Conservation (phyloP, 2,113 vertebrate species). For the Leptocoma aspasia region DNA sequence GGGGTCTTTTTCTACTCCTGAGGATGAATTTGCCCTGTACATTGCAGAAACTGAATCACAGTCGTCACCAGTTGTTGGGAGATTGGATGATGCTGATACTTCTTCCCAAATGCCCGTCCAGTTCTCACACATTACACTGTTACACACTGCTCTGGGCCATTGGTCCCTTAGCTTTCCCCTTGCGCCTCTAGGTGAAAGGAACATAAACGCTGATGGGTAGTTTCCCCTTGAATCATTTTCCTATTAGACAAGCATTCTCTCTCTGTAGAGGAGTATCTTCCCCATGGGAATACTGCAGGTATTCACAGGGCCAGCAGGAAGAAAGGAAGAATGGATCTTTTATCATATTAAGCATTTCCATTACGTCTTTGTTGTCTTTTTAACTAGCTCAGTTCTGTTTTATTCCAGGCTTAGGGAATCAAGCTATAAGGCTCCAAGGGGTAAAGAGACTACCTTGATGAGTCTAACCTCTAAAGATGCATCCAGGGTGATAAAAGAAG, state of each 20-base stretch:
- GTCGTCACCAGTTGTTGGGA: neutral
- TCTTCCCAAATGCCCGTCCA: neutral
- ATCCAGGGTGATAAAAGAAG: conserved; percentile 18
- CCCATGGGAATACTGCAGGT: neutral
- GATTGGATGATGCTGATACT: neutral
- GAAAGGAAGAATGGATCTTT: neutral
- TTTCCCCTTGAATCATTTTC: neutral
- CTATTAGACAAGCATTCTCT: neutral
- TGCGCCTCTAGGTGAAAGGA: neutral
- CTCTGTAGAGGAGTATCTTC: neutral
- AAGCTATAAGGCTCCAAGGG: neutral
- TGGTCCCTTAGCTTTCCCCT: neutral
- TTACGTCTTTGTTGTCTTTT: neutral
- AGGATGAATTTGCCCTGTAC: neutral
- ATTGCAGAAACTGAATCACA: neutral
- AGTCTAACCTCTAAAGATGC: conserved; percentile 20
- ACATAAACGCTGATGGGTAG: neutral
- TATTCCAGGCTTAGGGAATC: conserved; percentile 10
- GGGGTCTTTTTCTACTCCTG: neutral
- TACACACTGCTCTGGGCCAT: neutral
- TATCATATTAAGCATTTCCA: neutral
- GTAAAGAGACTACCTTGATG: neutral
- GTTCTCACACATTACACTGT: neutral
- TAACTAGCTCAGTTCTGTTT: neutral
- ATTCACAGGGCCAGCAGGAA: neutral